phyloP scores from a whole-genome alignment of 2,113 vertebrate genomes.

The Mormyrus iriodes region DNA sequence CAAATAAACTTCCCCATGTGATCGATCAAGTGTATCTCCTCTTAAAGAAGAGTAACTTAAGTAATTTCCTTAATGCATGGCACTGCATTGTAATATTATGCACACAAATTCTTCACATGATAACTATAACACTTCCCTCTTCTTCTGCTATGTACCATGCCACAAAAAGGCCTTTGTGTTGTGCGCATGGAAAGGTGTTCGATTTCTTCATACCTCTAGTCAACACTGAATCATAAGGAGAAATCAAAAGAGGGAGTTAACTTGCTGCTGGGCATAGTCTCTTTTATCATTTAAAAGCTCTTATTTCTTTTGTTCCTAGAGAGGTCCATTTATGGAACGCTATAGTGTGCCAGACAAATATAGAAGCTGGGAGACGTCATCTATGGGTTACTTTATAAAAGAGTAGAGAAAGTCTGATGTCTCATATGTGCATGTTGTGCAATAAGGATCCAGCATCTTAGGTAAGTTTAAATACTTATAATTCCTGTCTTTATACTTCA shows the following conservation, averaged over 20 bases:
- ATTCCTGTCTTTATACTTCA: background rate
- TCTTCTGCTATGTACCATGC: too few species aligned
- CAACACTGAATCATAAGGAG: background rate
- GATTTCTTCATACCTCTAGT: background rate
- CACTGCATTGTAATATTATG: background rate
- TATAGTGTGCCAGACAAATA: background rate
- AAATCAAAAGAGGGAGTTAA: background rate
- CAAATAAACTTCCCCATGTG: background rate
- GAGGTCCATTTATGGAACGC: background rate
- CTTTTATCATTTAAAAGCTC: background rate
- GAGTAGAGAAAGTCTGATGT: background rate
- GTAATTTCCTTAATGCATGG: background rate
- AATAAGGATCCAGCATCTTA: background rate
- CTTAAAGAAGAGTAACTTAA: background rate
- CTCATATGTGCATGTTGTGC: background rate
- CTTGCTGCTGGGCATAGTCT: background rate
- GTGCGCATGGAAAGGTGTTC: background rate
- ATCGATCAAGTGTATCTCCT: background rate
- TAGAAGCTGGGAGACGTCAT: background rate
- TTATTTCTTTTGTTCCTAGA: background rate
- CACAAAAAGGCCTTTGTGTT: background rate
- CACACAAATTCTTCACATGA: background rate
- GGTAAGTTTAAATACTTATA: background rate
- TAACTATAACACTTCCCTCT: too few species aligned
- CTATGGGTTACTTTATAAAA: background rate